phyloP scores from a whole-genome alignment of 1,140 invertebrate genomes.

The Psix sp. region DNA sequence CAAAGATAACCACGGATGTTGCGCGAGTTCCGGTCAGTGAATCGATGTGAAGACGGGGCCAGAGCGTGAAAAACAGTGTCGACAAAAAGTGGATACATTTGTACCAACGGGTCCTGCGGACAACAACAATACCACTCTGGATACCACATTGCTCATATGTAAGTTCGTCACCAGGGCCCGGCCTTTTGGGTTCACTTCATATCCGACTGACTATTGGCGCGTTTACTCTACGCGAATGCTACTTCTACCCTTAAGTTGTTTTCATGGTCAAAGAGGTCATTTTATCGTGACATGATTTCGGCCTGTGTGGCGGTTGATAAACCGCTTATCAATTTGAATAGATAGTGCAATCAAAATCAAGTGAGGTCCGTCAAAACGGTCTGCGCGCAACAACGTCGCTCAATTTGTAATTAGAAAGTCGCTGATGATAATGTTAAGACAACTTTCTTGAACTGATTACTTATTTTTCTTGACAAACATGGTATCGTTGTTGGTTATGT shows the following conservation, averaged over 20 bases:
- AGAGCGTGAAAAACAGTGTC: too few relatives aligned
- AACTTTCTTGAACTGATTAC: slow-evolving; percentile 56
- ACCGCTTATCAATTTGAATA: slow-evolving; percentile 2
- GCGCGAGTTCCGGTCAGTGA: slow-evolving; percentile 21
- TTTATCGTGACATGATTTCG: slow-evolving; percentile 1
- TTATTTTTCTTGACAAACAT: too few relatives aligned
- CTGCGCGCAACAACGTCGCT: slow-evolving; percentile 26
- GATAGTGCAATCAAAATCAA: slow-evolving; percentile 2
- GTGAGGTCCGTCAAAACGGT: slow-evolving; percentile 5
- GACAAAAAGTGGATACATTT: slow-evolving; percentile 71
- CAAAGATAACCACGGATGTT: slow-evolving; percentile 23
- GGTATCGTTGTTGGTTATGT: too few relatives aligned
- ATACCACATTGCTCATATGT: slow-evolving; percentile 77
- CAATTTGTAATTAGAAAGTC: slow-evolving; percentile 59
- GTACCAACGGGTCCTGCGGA: slow-evolving; percentile 67
- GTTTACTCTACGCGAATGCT: slow-evolving; percentile 37
- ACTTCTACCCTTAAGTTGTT: neutral
- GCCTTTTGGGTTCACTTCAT: neutral
- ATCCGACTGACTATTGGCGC: slow-evolving; percentile 37
- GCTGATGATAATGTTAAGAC: slow-evolving; percentile 50
- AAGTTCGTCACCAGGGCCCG: slow-evolving; percentile 57
- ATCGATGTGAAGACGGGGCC: too few relatives aligned
- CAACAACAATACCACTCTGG: slow-evolving; percentile 75
- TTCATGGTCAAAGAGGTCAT: too few relatives aligned
- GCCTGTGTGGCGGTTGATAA: too few relatives aligned